Evolutionary conservation across 2,888 invertebrate species (phyloP).

Genomic region (Heteromurus nitidus): DNA sequence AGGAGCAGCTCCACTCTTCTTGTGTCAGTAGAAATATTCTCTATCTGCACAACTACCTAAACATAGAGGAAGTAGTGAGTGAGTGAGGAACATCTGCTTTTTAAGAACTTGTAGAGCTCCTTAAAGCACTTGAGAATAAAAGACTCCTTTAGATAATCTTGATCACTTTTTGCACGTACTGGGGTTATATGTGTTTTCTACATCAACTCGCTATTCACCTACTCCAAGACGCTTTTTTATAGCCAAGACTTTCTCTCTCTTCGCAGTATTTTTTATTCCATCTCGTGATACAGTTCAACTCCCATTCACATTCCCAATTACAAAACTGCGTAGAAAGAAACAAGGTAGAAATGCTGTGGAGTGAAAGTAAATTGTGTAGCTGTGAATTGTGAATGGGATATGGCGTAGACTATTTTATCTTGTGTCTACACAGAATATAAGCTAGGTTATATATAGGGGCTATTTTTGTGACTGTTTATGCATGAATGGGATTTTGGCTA

Average conservation of each 20-base stretch:
- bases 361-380: slow-evolving; percentile 26
- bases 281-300: slow-evolving; percentile 4
- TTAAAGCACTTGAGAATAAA: not conserved
- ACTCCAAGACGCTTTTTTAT: too few species aligned
- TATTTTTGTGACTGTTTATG: not conserved
- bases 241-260: too few species aligned
- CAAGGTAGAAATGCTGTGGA: not conserved
- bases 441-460: too few species aligned
- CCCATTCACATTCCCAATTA: not conserved
- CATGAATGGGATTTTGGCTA: too few species aligned
- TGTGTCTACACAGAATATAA: too few species aligned
- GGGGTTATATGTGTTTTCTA: too few species aligned
- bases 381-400: slow-evolving; percentile 1
- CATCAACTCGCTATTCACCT: too few species aligned
- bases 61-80: too few species aligned
- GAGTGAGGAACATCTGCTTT: too few species aligned
- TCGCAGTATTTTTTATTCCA: too few species aligned
- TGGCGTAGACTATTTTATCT: not conserved
- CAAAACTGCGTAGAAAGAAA: not conserved
- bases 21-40: too few species aligned
- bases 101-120: not conserved
- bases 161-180: not conserved
- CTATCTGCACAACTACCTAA: too few species aligned
- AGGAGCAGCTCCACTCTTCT: not conserved
- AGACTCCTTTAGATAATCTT: not conserved